Percentiles rank a stretch among this genome's conserved stretches.
phyloP scores from a whole-genome alignment of 1,140 invertebrate species.

The Temnothorax nylanderi region DNA sequence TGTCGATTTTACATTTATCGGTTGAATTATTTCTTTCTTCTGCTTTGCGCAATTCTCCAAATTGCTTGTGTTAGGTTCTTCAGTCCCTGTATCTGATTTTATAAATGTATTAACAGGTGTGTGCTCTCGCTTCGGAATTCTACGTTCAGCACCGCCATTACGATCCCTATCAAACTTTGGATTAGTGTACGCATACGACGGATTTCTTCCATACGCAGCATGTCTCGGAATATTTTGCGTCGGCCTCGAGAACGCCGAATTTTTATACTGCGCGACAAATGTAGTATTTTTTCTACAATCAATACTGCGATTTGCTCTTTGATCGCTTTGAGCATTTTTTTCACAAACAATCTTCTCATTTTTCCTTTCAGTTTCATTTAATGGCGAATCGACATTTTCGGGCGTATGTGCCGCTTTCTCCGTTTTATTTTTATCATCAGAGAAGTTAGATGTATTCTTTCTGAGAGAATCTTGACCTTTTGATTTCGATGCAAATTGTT shows the following conservation, averaged over 20 bases:
- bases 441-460: not conserved
- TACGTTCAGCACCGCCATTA: not conserved
- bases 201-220: not conserved
- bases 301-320: conserved; percentile 17
- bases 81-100: not conserved
- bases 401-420: not conserved
- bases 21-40: not conserved
- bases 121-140: not conserved
- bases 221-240: not conserved
- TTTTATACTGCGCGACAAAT: conserved; percentile 9
- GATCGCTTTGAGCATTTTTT: conserved; percentile 31
- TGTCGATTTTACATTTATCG: not conserved
- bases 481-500: conserved; percentile 5
- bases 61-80: not conserved
- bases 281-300: not conserved
- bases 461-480: not conserved
- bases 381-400: not conserved
- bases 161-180: not conserved
- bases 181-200: not conserved
- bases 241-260: not conserved
- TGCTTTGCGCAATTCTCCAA: not conserved
- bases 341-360: conserved; percentile 30
- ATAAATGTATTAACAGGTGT: not conserved
- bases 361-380: not conserved
- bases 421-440: not conserved